Evolutionary conservation across 2,888 invertebrate genomes (phyloP).

Genomic region (Boloria euphrosyne): DNA sequence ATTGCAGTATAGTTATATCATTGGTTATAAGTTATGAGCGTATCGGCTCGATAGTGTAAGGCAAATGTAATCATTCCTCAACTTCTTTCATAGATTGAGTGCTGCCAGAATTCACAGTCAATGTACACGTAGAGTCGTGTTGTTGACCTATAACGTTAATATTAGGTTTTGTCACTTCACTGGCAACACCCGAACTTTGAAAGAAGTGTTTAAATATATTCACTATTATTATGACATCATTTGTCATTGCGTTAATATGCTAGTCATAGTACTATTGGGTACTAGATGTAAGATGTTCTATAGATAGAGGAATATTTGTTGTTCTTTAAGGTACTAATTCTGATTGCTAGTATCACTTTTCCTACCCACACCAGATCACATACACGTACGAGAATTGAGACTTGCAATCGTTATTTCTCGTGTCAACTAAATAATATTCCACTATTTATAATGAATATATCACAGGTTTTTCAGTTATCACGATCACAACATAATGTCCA

Average conservation of each 20-base stretch:
- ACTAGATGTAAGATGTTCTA: constrained; percentile 56
- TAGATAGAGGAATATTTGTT: constrained; percentile 37
- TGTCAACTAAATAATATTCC: constrained; percentile 24
- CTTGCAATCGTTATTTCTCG: neutral
- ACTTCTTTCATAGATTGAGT: constrained; percentile 35
- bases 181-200: constrained; percentile 25
- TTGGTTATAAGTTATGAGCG: constrained; percentile 28
- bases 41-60: constrained; percentile 36
- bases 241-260: constrained; percentile 57
- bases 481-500: constrained; percentile 32
- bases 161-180: neutral
- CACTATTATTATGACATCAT: constrained; percentile 31
- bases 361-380: neutral
- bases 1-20: constrained; percentile 23
- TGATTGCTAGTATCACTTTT: neutral
- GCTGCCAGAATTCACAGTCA: constrained; percentile 13
- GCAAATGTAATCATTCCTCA: constrained; percentile 39
- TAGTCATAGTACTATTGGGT: constrained; percentile 74
- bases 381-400: neutral
- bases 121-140: neutral
- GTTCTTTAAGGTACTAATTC: neutral
- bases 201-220: constrained; percentile 18
- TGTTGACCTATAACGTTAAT: neutral
- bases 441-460: constrained; percentile 35
- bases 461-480: constrained; percentile 29